These are phyloP conservation scores for Percopsis omiscomaycus DNA, from an alignment of 2,797 vertebrate genomes.

Conservation along the genomic window DNA sequence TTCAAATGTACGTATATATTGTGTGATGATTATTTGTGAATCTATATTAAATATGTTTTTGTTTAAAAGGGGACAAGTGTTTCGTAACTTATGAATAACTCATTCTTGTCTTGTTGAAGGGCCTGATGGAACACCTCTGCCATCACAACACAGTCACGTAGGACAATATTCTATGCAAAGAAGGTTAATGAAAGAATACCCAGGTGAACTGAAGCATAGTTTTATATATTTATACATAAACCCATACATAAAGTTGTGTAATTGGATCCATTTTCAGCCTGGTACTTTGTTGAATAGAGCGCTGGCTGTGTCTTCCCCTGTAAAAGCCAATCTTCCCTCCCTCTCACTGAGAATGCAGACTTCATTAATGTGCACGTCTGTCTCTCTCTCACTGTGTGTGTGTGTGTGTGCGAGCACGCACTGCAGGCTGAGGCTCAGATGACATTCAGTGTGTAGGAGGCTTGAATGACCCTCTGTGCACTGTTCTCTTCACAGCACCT, in stretches of 20 bases:
- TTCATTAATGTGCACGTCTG: constrained; percentile 39
- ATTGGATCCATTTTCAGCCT: constrained; percentile 21
- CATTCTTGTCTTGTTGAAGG: background rate
- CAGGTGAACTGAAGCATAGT: background rate
- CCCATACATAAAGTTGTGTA: constrained; percentile 6
- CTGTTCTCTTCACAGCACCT: constrained; percentile 71
- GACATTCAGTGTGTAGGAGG: constrained; percentile 73
- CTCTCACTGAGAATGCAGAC: constrained; percentile 33
- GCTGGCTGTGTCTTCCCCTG: constrained; percentile 35
- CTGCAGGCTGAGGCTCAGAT: constrained; percentile 60
- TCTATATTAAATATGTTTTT: too few relatives aligned
- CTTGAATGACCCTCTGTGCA: constrained; percentile 58
- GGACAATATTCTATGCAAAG: background rate
- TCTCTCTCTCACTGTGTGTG: constrained; percentile 4
- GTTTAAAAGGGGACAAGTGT: too few relatives aligned
- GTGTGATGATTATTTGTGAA: too few relatives aligned
- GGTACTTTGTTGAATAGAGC: constrained; percentile 29
- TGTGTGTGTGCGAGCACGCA: constrained; percentile 24
- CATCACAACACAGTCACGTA: background rate
- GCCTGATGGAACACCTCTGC: background rate
- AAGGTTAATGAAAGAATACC: background rate
- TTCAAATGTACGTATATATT: too few relatives aligned
- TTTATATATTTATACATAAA: background rate
- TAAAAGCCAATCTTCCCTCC: constrained; percentile 44
- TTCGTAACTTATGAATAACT: too few relatives aligned